Percentiles rank a stretch among this genome's conserved stretches.
Evolutionary conservation across 1,140 invertebrate genomes (phyloP).

Genomic region (Lerema accius): DNA sequence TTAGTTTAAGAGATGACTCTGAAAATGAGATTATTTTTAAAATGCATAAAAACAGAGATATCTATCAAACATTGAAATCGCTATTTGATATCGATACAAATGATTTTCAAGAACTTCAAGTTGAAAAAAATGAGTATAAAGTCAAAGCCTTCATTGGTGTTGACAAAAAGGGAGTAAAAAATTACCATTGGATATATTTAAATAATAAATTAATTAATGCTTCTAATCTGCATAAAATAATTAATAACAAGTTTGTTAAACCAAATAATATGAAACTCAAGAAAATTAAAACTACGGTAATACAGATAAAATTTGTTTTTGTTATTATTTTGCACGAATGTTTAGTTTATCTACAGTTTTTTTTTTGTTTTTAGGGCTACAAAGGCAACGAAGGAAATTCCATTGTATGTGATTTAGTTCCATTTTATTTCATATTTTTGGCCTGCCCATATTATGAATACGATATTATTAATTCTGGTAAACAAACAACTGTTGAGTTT

Average conservation of each 20-base stretch:
- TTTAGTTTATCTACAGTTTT: neutral
- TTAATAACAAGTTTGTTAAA: slow-evolving; percentile 76
- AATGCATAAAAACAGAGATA: slow-evolving; percentile 81
- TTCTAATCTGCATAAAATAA: slow-evolving; percentile 81
- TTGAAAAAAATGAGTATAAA: slow-evolving; percentile 79
- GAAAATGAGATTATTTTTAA: slow-evolving; percentile 83
- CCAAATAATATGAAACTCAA: slow-evolving; percentile 2
- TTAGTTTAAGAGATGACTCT: slow-evolving; percentile 85
- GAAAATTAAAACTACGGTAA: slow-evolving; percentile 52
- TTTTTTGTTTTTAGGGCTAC: slow-evolving; percentile 31
- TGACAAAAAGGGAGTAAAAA: slow-evolving; percentile 68
- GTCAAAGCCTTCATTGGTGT: slow-evolving; percentile 83
- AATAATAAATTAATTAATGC: slow-evolving; percentile 84
- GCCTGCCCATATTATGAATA: slow-evolving; percentile 83
- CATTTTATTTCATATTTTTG: slow-evolving; percentile 85
- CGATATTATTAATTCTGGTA: slow-evolving; percentile 82
- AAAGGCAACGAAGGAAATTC: slow-evolving; percentile 39
- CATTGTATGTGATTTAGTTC: slow-evolving; percentile 66
- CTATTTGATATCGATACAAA: slow-evolving; percentile 77
- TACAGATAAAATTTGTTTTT: slow-evolving; percentile 3
- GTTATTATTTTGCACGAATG: neutral
- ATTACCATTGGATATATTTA: slow-evolving; percentile 85
- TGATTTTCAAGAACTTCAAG: slow-evolving; percentile 77
- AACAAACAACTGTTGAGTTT: slow-evolving; percentile 84
- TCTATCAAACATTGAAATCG: slow-evolving; percentile 79